phyloP scores from a whole-genome alignment of 1,140 invertebrate genomes.

The Leptonema lineaticorne region DNA sequence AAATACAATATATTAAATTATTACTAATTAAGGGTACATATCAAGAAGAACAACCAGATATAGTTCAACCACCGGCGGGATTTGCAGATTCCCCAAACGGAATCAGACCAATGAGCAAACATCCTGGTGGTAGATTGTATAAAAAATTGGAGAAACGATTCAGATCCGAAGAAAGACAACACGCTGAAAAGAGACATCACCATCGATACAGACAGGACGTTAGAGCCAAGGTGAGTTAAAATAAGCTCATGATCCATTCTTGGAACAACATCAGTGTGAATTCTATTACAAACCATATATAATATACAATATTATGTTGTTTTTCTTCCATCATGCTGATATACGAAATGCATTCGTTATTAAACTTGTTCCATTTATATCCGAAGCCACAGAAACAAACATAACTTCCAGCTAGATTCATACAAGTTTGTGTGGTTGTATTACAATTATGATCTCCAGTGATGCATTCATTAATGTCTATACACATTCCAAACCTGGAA shows the following conservation, averaged over 20 bases:
- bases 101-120: conserved; percentile 50
- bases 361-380: conserved; percentile 46
- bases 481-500: conserved; percentile 60
- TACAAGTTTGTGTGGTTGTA: conserved; percentile 51
- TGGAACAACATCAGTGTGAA: not conserved
- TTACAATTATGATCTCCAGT: conserved; percentile 51
- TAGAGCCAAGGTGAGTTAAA: conserved; percentile 63
- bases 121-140: conserved; percentile 61
- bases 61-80: conserved; percentile 81
- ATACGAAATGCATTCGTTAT: conserved; percentile 39
- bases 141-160: conserved; percentile 82
- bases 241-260: conserved; percentile 7
- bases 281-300: too few species aligned
- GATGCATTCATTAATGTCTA: conserved; percentile 66
- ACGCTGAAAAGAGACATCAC: conserved; percentile 61
- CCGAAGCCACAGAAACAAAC: conserved; percentile 57
- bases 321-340: not conserved
- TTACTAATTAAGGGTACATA: conserved; percentile 49
- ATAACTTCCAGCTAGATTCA: conserved; percentile 60
- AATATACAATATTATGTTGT: not conserved
- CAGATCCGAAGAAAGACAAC: conserved; percentile 74
- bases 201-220: conserved; percentile 68
- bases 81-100: conserved; percentile 81
- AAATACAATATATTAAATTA: conserved; percentile 21
- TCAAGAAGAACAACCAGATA: conserved; percentile 65